Percentiles rank a stretch among this genome's conserved stretches.
Evolutionary conservation across 2,113 vertebrate species (phyloP).

Genomic region (Chloebia gouldiae): DNA sequence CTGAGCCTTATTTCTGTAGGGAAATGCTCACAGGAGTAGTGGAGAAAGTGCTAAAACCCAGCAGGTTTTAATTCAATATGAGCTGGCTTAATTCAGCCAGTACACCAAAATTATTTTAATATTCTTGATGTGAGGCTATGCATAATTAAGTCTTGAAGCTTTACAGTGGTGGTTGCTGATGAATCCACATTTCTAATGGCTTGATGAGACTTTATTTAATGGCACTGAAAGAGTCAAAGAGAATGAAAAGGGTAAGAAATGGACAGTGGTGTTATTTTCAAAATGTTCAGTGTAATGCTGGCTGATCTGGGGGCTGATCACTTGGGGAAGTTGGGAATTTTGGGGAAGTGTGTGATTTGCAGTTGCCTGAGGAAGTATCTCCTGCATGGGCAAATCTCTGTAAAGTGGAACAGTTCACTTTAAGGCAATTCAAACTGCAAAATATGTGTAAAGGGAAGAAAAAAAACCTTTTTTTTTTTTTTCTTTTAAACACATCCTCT

Average conservation of each 20-base stretch:
- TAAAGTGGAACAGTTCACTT: fast-evolving
- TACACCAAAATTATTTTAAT: background rate
- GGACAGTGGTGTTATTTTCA: background rate
- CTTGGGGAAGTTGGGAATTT: background rate
- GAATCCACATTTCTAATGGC: background rate
- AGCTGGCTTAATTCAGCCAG: background rate
- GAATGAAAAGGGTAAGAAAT: background rate
- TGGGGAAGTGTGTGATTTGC: background rate
- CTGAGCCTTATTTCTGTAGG: background rate
- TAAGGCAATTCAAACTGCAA: background rate
- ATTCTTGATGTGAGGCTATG: background rate
- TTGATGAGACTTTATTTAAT: background rate
- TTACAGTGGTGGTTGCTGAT: background rate
- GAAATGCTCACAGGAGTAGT: background rate
- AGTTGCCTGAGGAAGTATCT: background rate
- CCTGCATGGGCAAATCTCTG: background rate
- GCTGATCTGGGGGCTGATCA: background rate
- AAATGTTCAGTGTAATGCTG: background rate
- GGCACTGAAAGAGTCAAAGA: background rate
- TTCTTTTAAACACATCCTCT: background rate
- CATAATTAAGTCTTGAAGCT: background rate
- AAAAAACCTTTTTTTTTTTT: background rate
- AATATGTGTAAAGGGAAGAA: fast-evolving
- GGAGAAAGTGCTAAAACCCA: background rate
- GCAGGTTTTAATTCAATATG: background rate